phyloP scores from a whole-genome alignment of 23 tunicate species.

The Styela clava region DNA sequence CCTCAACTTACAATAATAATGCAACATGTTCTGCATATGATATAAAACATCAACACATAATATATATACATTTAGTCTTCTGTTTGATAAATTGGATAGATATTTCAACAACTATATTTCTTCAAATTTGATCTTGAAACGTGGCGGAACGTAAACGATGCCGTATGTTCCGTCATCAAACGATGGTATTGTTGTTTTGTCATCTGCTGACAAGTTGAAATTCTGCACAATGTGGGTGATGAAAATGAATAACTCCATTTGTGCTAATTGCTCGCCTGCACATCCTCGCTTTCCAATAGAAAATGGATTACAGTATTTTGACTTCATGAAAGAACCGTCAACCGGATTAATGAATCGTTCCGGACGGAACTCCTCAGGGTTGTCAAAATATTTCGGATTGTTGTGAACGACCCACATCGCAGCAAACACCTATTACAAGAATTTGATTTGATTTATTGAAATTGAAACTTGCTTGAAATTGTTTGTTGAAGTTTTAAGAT shows the following conservation, averaged over 20 bases:
- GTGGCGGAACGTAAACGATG: background rate
- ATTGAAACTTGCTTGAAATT: too few relatives aligned
- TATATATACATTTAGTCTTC: too few relatives aligned
- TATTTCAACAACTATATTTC: too few relatives aligned
- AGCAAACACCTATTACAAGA: background rate
- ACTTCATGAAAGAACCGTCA: conserved; percentile 13
- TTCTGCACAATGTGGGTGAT: background rate
- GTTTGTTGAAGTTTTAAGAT: too few relatives aligned
- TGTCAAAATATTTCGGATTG: background rate
- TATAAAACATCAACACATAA: too few relatives aligned
- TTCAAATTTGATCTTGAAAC: background rate
- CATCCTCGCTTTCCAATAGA: background rate
- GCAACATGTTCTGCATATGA: too few relatives aligned
- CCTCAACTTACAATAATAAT: too few relatives aligned
- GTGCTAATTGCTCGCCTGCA: background rate
- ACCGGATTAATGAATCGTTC: conserved; percentile 2
- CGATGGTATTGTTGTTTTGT: background rate
- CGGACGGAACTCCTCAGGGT: background rate
- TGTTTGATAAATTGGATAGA: too few relatives aligned
- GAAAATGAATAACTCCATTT: background rate
- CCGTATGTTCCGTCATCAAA: background rate
- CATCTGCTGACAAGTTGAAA: background rate
- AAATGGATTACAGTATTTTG: background rate
- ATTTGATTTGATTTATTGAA: background rate
- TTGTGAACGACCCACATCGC: background rate